Conservation (phyloP, 2,113 vertebrate species). For the Promerops cafer region DNA sequence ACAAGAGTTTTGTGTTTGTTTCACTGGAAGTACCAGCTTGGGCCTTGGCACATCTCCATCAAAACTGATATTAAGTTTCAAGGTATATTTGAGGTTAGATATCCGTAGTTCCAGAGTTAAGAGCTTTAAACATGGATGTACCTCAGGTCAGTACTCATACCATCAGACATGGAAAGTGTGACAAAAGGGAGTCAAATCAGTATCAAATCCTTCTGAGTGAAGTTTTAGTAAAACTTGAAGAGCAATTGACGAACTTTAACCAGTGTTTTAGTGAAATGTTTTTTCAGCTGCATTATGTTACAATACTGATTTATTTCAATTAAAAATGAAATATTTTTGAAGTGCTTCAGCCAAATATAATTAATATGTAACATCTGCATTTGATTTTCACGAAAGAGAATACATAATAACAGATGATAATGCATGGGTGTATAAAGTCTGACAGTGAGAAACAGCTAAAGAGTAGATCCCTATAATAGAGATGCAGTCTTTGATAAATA, state of each 20-base stretch:
- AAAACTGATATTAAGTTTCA: background rate
- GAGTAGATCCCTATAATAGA: background rate
- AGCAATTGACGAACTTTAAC: background rate
- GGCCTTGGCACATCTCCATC: fast-evolving
- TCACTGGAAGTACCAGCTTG: background rate
- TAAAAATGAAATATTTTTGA: background rate
- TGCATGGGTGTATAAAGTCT: background rate
- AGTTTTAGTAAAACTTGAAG: background rate
- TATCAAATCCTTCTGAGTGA: background rate
- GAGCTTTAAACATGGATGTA: background rate
- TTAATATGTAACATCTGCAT: background rate
- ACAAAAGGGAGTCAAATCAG: background rate
- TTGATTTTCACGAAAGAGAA: background rate
- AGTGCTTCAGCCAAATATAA: background rate
- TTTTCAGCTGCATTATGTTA: background rate
- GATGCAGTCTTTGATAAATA: background rate
- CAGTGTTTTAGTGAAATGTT: background rate
- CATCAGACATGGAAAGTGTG: background rate
- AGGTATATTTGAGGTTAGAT: background rate
- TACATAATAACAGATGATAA: background rate
- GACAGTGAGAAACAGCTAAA: background rate
- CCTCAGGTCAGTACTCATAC: background rate
- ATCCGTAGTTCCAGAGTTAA: background rate
- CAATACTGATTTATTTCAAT: background rate
- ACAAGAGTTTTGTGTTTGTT: background rate